Evolutionary conservation across 1,140 invertebrate species (phyloP), one percentile per base, ranked within the genome.

Genomic region (Conus betulinus): DNA sequence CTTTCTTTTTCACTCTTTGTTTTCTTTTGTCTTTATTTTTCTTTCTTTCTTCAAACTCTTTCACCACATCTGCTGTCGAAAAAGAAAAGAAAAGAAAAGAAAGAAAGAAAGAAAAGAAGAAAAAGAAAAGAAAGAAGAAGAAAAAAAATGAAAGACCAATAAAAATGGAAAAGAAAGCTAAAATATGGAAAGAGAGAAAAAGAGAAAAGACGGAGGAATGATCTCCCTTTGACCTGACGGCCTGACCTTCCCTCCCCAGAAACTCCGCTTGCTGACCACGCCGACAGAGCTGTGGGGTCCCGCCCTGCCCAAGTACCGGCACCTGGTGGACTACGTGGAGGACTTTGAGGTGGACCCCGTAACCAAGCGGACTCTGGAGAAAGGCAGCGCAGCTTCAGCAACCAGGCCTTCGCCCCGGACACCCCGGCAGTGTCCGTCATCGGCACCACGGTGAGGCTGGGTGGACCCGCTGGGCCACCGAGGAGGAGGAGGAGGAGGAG

Each of bases 241-340:
- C 39, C 39, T 39, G 3, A 39, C 39, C 39, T 82, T 5, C 5
- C 79, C 27, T 15, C 84, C 23, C 39, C 90, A 93, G 93, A 93
- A 90, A 90, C 63, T 92, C 15, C 83, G 88, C 13, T 60, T 92
- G 13, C 87, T 94, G 53, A 84, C 91, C 51, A 85, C 89, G 23
- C 93, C 93, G 17, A 87, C 91, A 20, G 86, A 87, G 15, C 88
- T 91, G 81, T 94, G 93, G 93, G 92, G 93, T 0, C 93, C 93
- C 27, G 92, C 93, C 13, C 84, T 93, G 52, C 87, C 89, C 23
- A 91, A 92, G 57, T 91, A 93, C 87, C 87, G 93, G 74, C 81
- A 91, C 84, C 87, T 94, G 51, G 90, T 94, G 8, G 85, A 90
- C 60, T 93, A 94, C 84, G 93, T 94, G 8, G 89, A 91, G 7